Conservation (phyloP, 1,140 invertebrate genomes). For the Portunus trituberculatus region DNA sequence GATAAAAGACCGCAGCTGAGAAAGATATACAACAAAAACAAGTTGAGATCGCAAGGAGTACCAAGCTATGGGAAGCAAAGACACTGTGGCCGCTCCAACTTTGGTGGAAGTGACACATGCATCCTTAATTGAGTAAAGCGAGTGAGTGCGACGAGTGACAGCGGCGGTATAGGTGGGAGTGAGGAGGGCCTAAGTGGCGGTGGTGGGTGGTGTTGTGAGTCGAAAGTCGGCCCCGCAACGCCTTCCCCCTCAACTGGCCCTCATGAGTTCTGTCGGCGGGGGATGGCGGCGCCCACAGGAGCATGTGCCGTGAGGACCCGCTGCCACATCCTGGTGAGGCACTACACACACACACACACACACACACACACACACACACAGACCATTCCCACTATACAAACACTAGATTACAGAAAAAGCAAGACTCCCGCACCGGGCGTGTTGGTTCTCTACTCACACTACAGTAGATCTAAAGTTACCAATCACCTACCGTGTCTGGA, state of each 20-base stretch:
- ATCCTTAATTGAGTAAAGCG: no score
- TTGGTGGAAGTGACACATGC: no score
- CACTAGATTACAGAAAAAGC: background rate
- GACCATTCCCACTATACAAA: background rate
- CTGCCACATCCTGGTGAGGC: constrained; percentile 65
- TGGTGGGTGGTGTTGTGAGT: constrained; percentile 36
- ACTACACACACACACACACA: background rate
- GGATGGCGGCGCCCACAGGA: constrained; percentile 53
- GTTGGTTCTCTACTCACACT: background rate
- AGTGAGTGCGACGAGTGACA: no score
- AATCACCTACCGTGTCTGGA: background rate
- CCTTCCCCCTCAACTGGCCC: constrained; percentile 18
- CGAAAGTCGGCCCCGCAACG: constrained; percentile 28
- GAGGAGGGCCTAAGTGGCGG: background rate
- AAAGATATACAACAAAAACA: no score
- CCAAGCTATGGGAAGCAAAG: no score
- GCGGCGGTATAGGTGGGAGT: background rate
- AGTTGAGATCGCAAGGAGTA: no score
- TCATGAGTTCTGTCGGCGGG: constrained; percentile 33
- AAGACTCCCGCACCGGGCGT: background rate
- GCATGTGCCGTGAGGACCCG: constrained; percentile 66
- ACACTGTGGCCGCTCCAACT: no score
- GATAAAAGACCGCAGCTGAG: no score
- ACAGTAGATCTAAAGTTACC: background rate
- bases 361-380: constrained; percentile 38